Percentiles rank a stretch among this genome's conserved stretches.
These are phyloP conservation scores for Drosophila willistoni DNA, from an alignment of 1,140 invertebrate species.

Conservation along the genomic window DNA sequence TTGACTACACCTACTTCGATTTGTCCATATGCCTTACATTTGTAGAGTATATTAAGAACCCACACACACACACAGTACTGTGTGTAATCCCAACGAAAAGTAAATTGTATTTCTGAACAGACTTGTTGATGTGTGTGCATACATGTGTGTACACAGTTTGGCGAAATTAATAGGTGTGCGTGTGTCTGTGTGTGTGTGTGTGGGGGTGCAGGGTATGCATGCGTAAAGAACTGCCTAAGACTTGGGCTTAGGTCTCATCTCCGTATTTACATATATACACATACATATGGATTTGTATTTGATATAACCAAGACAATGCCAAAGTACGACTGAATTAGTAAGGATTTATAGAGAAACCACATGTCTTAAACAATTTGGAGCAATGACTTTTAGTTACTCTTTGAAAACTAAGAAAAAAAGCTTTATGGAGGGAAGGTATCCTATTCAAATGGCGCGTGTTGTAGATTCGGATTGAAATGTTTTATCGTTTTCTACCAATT, in stretches of 20 bases:
- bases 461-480: no score
- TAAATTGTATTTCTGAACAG: constrained; percentile 77
- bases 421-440: no score
- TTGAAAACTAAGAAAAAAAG: no score
- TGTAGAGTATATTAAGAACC: neutral
- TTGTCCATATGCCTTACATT: no score
- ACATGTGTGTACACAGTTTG: constrained; percentile 11
- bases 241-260: constrained; percentile 47
- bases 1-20: no score
- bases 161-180: constrained; percentile 11
- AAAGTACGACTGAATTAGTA: constrained; percentile 46
- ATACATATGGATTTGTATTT: constrained; percentile 5
- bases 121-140: constrained; percentile 70
- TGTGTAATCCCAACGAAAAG: constrained; percentile 75
- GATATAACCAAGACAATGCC: constrained; percentile 60
- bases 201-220: neutral
- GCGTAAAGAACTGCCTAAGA: constrained; percentile 38
- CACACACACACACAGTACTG: constrained; percentile 48
- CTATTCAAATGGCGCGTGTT: no score
- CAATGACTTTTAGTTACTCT: no score
- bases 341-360: neutral
- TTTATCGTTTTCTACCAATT: no score
- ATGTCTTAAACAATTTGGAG: no score
- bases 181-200: constrained; percentile 13
- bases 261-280: neutral